These are phyloP conservation scores for Bombylius discolor DNA, from an alignment of 2,888 invertebrate genomes.

Conservation along the genomic window DNA sequence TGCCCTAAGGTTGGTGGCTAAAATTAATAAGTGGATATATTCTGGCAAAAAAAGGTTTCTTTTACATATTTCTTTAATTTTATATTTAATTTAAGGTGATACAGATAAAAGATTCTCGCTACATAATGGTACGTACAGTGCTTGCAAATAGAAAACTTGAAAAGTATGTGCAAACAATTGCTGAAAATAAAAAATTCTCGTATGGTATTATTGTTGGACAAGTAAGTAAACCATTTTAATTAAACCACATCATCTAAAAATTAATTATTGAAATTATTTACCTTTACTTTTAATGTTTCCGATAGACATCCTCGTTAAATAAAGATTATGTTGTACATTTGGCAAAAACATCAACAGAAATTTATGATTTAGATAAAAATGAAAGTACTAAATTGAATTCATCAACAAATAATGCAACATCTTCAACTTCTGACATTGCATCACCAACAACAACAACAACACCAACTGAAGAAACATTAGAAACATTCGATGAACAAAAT, in stretches of 20 bases:
- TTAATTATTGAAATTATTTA: too few species aligned
- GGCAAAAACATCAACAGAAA: constrained; percentile 51
- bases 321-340: constrained; percentile 69
- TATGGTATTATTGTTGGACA: constrained; percentile 70
- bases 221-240: constrained; percentile 37
- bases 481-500: neutral
- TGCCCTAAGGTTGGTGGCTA: too few species aligned
- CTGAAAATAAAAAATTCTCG: constrained; percentile 48
- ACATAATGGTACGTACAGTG: constrained; percentile 42
- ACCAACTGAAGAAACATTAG: neutral
- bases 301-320: constrained; percentile 40
- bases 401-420: too few species aligned
- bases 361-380: too few species aligned
- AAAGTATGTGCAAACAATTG: constrained; percentile 52
- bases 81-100: too few species aligned
- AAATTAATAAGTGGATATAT: too few species aligned
- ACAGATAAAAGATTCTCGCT: too few species aligned
- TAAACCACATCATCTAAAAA: too few species aligned
- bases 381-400: too few species aligned
- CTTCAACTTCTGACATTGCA: neutral
- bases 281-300: too few species aligned
- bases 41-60: too few species aligned
- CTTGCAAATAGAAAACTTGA: constrained; percentile 55
- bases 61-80: too few species aligned
- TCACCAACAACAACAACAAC: neutral